Evolutionary conservation across 2,888 invertebrate genomes (phyloP), one percentile per base, ranked within the genome.

Genomic region (Ariolimax columbianus): DNA sequence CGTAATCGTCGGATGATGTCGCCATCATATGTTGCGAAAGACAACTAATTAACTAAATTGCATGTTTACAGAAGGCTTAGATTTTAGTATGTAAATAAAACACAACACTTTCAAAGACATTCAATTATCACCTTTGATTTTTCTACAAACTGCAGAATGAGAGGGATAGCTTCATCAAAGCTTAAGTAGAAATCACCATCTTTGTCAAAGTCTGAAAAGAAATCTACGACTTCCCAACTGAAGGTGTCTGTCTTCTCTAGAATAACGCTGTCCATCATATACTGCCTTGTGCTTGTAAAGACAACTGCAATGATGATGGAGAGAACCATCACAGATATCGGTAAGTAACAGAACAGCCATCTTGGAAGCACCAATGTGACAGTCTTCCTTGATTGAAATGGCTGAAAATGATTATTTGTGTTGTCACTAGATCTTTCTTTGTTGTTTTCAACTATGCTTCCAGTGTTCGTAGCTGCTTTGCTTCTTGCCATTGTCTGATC

Each of bases 141-240:
- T 33, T 26, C 68, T 30, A 83, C 4, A 63, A 79, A 30, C 11
- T 79, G 84, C 4, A 63, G 36, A 30, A 84, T 59, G 17, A 85
- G 80, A 30, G 81, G 85, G n/a, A 36, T 40, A 30, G 85, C 85
- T 70, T 85, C 85, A 63, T 85, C 81, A 30, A 85, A 33, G 33
- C 82, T 85, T 30, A 85, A 30, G 40, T 75, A 40, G 70, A 77
- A 70, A 43, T 85, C 85, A n/a, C 77, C 70, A 77, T 85, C 70
- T 55, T 68, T 81, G 59, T 85, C 85, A 81, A 75, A 59, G 26
- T 63, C 68, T 6, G 55, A 30, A 82, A 85, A 85, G 0, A 85
- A 4, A 43, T 68, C 70, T 11, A 85, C 72, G 1, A 55, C 55
- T 26, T 85, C 75, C 81, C 80, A 80, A 55, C 84, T 79, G 26